Percentiles rank a stretch among this genome's conserved stretches.
phyloP scores from a whole-genome alignment of 2,113 vertebrate genomes.

The Urocitellus parryii region DNA sequence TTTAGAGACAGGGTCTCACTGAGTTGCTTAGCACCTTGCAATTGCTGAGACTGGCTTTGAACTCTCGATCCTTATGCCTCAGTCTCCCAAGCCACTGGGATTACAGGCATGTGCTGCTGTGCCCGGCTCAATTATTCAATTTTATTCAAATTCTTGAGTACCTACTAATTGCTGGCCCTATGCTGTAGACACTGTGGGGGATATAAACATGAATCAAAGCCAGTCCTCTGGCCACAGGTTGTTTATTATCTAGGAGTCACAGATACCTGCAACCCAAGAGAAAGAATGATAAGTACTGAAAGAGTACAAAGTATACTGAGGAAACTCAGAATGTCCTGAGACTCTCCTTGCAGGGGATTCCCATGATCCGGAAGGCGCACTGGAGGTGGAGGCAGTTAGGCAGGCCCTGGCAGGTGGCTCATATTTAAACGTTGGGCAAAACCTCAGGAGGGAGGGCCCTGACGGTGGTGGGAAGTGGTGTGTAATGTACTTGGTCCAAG shows the following conservation, averaged over 20 bases:
- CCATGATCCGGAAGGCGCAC: not conserved
- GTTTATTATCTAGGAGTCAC: conserved; percentile 47
- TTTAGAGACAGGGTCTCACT: no score
- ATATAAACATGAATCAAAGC: conserved; percentile 11
- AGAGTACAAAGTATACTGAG: not conserved
- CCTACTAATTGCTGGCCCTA: not conserved
- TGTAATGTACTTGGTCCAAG: not conserved
- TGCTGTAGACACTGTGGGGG: not conserved
- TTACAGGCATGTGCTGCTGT: no score
- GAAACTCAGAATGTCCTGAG: not conserved
- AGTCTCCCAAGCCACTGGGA: no score
- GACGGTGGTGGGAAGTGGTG: not conserved
- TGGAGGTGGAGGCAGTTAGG: not conserved
- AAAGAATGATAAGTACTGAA: not conserved
- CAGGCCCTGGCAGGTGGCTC: not conserved
- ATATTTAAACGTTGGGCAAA: not conserved
- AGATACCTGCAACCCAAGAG: not conserved
- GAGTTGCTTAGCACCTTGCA: no score
- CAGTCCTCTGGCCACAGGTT: not conserved
- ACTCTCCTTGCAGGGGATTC: not conserved
- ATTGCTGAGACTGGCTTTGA: no score
- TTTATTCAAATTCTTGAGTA: not conserved
- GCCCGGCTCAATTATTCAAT: not conserved
- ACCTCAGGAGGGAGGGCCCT: not conserved
- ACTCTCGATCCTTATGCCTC: no score